Base-by-base conservation (phyloP, 2,797 vertebrate species). In the Xyrichtys novacula region DNA sequence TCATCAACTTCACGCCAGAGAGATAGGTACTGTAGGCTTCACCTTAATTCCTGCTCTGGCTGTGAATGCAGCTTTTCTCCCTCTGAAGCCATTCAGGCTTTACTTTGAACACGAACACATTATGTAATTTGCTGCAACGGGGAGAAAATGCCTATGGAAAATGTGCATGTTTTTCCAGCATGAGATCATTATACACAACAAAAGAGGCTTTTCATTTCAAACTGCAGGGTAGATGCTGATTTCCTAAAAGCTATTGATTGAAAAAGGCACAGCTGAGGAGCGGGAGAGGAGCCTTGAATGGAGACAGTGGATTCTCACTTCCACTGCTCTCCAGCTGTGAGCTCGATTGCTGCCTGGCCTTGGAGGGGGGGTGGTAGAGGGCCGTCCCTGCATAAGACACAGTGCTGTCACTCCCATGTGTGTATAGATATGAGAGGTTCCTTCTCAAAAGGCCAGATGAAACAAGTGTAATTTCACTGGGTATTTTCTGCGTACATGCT, bases 241-340 rank as follows among this genome's bases (percentile, higher is more conserved):
- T 92, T 86, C 88, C 85, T 87, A 86, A 87, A 87, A 70, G 85
- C 85, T 82, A 90, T 91, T 91, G 91, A 91, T 85, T 87, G 81
- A 68, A 88, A 89, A 87, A 67, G 85, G 86, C 83, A 76, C 90
- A 88, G 89, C 89, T 90, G 92, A 92, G 81, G 81, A 89, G 73
- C 48, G 28, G 67, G 46, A 81, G 76, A 78, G 67, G 71, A 76
- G 87, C 65, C 46, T 25, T 86, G 87, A 92, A 90, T 88, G 83
- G 79, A 77, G 77, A 86, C 85, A 72, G 81, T 72, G 66, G 59
- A 85, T 74, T 74, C 81, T 83, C 63, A 76, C 77, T 85, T 86
- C 76, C 80, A 83, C 65, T 39, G 34, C 70, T 60, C 68, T 90
- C 86, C 91, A 92, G 92, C 90, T 92, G 90, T 77, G 82, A 76